phyloP scores from a whole-genome alignment of 2,797 vertebrate genomes.

The Chrosomus eos region DNA sequence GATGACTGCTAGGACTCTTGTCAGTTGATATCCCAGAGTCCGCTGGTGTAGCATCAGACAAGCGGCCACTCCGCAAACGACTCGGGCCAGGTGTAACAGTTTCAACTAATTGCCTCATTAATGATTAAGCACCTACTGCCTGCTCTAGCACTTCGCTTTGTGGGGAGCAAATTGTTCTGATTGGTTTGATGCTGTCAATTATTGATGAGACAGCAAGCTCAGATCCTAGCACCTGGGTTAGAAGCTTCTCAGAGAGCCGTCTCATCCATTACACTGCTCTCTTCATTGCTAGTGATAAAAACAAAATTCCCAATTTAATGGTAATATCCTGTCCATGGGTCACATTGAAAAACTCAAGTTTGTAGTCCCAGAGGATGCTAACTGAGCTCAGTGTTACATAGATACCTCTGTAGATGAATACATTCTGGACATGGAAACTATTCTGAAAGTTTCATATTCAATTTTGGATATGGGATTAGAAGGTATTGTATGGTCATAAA shows the following conservation, averaged over 20 bases:
- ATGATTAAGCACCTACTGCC: conserved; percentile 83
- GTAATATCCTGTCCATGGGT: conserved; percentile 32
- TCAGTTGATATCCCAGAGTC: conserved; percentile 57
- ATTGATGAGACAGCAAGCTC: conserved; percentile 84
- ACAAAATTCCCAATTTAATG: conserved; percentile 37
- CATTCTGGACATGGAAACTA: conserved; percentile 16
- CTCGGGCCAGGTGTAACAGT: conserved; percentile 75
- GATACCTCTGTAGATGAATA: conserved; percentile 26
- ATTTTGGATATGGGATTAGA: conserved; percentile 7
- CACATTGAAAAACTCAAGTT: conserved; percentile 41
- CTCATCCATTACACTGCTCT: conserved; percentile 72
- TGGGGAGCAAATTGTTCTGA: conserved; percentile 84
- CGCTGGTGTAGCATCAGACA: conserved; percentile 68
- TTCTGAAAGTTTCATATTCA: background rate
- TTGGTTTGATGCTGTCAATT: conserved; percentile 85
- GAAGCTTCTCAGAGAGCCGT: conserved; percentile 73
- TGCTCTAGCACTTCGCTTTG: conserved; percentile 80
- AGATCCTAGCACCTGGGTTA: conserved; percentile 81
- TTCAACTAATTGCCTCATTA: conserved; percentile 86
- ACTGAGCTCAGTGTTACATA: conserved; percentile 11
- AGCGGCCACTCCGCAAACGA: conserved; percentile 63
- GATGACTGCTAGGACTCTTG: conserved; percentile 47
- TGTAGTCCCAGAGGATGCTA: background rate
- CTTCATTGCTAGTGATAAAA: conserved; percentile 59
- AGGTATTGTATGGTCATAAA: background rate